Conservation (phyloP, 37 sponge, comb jelly and placozoan genomes). For the Hexactinellida sp. region DNA sequence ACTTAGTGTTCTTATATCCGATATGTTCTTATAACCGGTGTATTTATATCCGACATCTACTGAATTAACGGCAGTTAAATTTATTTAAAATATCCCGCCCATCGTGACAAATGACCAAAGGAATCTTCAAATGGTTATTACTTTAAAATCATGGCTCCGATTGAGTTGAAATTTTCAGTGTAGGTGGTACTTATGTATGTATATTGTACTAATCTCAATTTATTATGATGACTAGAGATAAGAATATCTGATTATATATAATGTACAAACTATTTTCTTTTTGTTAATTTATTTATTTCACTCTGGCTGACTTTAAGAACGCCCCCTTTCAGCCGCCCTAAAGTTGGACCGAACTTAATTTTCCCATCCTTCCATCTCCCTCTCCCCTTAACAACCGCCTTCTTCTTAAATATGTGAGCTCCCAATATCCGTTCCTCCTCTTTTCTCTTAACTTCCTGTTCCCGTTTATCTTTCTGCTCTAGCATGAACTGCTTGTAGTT, state of each 20-base stretch:
- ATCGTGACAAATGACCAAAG: too few species aligned
- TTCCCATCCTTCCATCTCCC: conserved; percentile 12
- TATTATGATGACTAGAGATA: too few species aligned
- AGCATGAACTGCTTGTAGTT: not conserved
- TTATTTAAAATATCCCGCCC: too few species aligned
- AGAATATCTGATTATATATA: not conserved
- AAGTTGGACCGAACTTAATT: not conserved
- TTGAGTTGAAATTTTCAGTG: too few species aligned
- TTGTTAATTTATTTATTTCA: not conserved
- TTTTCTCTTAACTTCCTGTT: not conserved
- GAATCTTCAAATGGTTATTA: too few species aligned
- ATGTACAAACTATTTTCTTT: not conserved
- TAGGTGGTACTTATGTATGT: too few species aligned
- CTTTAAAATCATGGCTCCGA: too few species aligned
- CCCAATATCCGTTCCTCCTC: not conserved
- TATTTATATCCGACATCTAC: too few species aligned
- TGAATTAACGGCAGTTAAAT: too few species aligned
- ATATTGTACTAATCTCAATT: too few species aligned
- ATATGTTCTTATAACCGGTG: too few species aligned
- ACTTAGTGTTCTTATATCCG: too few species aligned
- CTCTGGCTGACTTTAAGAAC: not conserved
- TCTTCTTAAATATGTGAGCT: not conserved
- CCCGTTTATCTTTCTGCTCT: not conserved
- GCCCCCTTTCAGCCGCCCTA: not conserved
- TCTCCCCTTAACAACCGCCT: not conserved